Evolutionary conservation across 1,140 invertebrate species (phyloP).

Genomic region (Drosophila repleta): DNA sequence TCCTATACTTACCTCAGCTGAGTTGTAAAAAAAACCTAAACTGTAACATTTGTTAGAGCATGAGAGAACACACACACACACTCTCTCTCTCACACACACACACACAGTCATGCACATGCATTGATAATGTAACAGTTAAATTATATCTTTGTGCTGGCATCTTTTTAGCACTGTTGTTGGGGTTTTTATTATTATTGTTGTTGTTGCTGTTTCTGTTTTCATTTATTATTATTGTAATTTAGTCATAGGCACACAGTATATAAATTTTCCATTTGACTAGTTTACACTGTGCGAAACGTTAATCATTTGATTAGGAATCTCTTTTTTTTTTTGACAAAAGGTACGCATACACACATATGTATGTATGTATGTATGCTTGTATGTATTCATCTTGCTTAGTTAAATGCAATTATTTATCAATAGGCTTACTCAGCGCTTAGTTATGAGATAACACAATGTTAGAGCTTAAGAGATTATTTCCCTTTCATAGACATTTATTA

Average conservation of each 20-base stretch:
- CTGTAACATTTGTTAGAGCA: conserved; percentile 8
- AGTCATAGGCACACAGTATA: conserved; percentile 53
- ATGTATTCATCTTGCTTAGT: conserved; percentile 1
- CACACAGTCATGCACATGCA: background rate
- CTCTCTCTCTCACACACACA: conserved; percentile 4
- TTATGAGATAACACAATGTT: background rate
- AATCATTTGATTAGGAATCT: conserved; percentile 5
- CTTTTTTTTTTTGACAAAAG: background rate
- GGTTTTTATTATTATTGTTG: conserved; percentile 34
- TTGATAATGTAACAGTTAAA: conserved; percentile 16
- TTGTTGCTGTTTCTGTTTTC: conserved; percentile 6
- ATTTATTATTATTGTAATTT: conserved; percentile 50
- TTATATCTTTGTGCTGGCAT: conserved; percentile 23
- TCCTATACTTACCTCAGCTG: conserved; percentile 11
- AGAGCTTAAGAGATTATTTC: too few relatives aligned
- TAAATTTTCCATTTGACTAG: conserved; percentile 60
- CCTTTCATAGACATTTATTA: too few relatives aligned
- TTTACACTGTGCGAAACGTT: conserved; percentile 33
- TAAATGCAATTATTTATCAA: conserved; percentile 16
- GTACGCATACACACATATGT: background rate
- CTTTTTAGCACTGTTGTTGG: conserved; percentile 6
- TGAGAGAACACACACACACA: background rate
- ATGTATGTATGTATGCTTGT: background rate
- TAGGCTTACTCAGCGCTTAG: conserved; percentile 17
- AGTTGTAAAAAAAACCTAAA: conserved; percentile 12